Percentiles rank a stretch among this genome's conserved stretches.
Evolutionary conservation across 2,797 vertebrate genomes (phyloP).

Genomic region (Manis pentadactyla): DNA sequence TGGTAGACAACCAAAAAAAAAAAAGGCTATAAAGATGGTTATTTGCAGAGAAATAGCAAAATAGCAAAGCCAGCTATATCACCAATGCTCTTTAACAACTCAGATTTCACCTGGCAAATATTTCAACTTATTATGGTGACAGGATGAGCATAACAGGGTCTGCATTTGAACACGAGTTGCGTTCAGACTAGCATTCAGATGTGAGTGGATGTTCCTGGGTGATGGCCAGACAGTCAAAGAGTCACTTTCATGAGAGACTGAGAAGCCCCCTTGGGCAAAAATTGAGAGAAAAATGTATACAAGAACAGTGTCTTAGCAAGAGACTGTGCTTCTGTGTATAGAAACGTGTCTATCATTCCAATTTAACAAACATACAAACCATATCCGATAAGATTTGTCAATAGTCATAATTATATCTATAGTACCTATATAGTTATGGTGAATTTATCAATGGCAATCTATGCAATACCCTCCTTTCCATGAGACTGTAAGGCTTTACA

Average conservation of each 20-base stretch:
- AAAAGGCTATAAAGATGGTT: neutral
- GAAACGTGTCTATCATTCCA: neutral
- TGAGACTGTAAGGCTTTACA: neutral
- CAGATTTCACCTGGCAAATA: neutral
- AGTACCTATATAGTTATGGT: neutral
- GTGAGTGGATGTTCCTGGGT: neutral
- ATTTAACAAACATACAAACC: neutral
- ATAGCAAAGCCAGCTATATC: neutral
- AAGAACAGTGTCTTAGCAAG: neutral
- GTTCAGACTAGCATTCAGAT: neutral
- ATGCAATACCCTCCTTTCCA: neutral
- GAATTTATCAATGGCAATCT: neutral
- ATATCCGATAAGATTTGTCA: neutral
- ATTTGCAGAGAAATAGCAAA: neutral
- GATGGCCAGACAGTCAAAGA: neutral
- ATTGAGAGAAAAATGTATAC: neutral
- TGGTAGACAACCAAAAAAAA: conserved; percentile 6
- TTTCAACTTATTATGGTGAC: neutral
- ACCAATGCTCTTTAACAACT: neutral
- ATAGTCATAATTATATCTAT: neutral
- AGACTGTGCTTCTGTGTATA: too few species aligned
- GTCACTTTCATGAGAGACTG: neutral
- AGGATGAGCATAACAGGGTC: neutral
- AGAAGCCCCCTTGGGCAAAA: neutral
- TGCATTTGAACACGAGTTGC: neutral